These are phyloP conservation scores for Aleiodes testaceus DNA, from an alignment of 2,888 invertebrate species.

Conservation along the genomic window DNA sequence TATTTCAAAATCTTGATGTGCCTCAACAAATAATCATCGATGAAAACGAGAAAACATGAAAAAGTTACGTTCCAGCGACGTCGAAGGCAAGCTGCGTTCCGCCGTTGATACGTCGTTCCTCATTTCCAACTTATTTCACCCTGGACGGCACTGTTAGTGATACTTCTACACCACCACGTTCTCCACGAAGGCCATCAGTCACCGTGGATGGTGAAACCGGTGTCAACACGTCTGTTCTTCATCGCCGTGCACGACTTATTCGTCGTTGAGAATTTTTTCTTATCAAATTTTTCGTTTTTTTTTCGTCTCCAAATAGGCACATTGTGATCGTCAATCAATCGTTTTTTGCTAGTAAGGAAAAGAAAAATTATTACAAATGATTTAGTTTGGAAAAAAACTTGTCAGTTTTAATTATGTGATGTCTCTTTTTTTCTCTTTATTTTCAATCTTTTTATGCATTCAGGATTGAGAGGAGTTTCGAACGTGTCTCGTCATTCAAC, in stretches of 20 bases:
- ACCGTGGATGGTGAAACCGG: constrained; percentile 58
- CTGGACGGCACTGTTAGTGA: constrained; percentile 53
- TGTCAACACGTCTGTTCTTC: constrained; percentile 50
- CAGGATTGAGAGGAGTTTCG: background rate
- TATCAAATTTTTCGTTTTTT: background rate
- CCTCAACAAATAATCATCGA: constrained; percentile 30
- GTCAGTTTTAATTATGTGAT: background rate
- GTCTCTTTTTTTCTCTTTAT: background rate
- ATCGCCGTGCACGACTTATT: constrained; percentile 63
- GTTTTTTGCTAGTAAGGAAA: constrained; percentile 12
- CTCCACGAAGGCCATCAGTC: constrained; percentile 59
- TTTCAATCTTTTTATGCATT: constrained; percentile 4
- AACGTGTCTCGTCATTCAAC: constrained; percentile 8
- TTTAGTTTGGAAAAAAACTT: background rate
- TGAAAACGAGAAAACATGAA: constrained; percentile 28
- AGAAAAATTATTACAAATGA: background rate
- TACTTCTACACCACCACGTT: constrained; percentile 53
- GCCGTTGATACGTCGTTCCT: constrained; percentile 64
- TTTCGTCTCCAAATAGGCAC: background rate
- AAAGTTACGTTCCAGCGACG: constrained; percentile 57
- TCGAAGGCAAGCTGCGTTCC: constrained; percentile 53
- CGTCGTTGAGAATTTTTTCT: constrained; percentile 52
- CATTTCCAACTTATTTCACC: constrained; percentile 61
- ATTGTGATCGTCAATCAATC: constrained; percentile 21
- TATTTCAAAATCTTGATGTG: background rate